Conservation (phyloP, 2,113 vertebrate genomes). For the Egretta garzetta region DNA sequence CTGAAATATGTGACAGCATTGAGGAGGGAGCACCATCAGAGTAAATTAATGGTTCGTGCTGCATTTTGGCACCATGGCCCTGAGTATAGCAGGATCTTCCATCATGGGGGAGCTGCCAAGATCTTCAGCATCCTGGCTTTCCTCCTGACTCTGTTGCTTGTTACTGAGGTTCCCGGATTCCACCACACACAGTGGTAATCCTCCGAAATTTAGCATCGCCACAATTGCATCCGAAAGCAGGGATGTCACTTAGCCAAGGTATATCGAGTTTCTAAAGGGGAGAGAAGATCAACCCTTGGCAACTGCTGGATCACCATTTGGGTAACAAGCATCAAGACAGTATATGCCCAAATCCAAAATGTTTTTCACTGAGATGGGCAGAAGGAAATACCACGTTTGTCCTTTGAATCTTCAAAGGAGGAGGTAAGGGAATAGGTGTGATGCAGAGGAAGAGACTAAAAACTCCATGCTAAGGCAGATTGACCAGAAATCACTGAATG, state of each 20-base stretch:
- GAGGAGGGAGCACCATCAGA: neutral
- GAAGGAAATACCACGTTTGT: neutral
- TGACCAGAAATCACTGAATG: neutral
- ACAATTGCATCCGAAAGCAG: neutral
- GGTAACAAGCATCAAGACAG: neutral
- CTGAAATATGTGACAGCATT: neutral
- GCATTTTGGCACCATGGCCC: neutral
- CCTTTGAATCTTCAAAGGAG: neutral
- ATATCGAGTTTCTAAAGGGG: neutral
- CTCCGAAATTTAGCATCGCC: neutral
- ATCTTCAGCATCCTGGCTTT: neutral
- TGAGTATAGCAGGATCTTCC: neutral
- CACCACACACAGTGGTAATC: neutral
- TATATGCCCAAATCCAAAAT: neutral
- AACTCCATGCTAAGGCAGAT: neutral
- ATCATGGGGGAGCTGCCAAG: neutral
- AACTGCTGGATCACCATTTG: neutral
- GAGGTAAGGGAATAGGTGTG: neutral
- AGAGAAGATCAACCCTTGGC: neutral
- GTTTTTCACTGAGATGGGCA: neutral
- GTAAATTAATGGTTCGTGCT: neutral
- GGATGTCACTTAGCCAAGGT: neutral
- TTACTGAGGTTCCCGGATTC: neutral
- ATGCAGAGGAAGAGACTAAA: neutral
- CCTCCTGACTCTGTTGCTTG: neutral